phyloP scores from a whole-genome alignment of 2,888 invertebrate species.

The Barypeithes pellucidus region DNA sequence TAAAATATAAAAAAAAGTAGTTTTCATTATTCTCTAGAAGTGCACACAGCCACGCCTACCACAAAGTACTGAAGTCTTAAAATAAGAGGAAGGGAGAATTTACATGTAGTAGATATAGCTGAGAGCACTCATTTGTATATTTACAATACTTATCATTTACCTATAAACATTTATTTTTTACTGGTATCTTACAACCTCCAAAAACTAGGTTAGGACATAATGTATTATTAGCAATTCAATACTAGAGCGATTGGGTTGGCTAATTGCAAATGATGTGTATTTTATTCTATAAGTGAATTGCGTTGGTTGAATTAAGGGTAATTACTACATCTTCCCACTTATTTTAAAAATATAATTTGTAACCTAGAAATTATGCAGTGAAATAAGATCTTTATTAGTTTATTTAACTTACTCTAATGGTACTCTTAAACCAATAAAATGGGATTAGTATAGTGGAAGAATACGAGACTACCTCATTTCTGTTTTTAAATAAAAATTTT shows the following conservation, averaged over 20 bases:
- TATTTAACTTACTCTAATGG: too few relatives aligned
- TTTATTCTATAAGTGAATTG: not conserved
- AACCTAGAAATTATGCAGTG: not conserved
- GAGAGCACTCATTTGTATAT: not conserved
- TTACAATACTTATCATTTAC: not conserved
- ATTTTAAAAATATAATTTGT: not conserved
- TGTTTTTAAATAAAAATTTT: too few relatives aligned
- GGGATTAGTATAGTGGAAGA: too few relatives aligned
- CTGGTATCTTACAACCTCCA: not conserved
- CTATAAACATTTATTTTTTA: not conserved
- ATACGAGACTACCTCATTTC: too few relatives aligned
- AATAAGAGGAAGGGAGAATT: too few relatives aligned
- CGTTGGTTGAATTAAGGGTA: constrained; percentile 3
- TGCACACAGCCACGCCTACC: too few relatives aligned
- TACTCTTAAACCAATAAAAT: too few relatives aligned
- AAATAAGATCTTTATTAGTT: not conserved
- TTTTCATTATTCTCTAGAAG: too few relatives aligned
- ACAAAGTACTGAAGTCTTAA: too few relatives aligned
- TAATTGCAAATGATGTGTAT: not conserved
- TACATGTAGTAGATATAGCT: too few relatives aligned
- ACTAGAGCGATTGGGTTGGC: constrained; percentile 2
- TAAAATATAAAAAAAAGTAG: too few relatives aligned
- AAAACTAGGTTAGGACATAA: constrained; percentile 17
- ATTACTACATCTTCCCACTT: not conserved
- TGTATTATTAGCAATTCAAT: not conserved